Percentiles rank a stretch among this genome's conserved stretches.
These are phyloP conservation scores for Bacillus rossius DNA, from an alignment of 1,140 invertebrate species.

Conservation along the genomic window DNA sequence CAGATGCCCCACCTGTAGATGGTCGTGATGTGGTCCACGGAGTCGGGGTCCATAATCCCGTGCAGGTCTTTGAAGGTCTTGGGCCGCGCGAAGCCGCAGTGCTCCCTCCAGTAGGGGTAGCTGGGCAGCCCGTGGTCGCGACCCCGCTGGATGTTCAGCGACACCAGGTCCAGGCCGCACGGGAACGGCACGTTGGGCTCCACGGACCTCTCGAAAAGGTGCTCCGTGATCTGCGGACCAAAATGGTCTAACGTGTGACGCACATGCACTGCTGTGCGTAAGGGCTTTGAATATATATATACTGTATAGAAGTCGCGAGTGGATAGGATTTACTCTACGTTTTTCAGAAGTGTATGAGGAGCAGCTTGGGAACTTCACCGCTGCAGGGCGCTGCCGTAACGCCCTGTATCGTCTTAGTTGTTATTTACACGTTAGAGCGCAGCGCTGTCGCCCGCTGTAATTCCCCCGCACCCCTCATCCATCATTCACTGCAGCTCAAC, in stretches of 20 bases:
- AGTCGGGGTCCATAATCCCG: slow-evolving; percentile 52
- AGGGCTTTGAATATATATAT: not conserved
- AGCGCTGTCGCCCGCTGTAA: no score
- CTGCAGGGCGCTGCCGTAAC: no score
- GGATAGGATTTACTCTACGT: no score
- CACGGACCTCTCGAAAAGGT: slow-evolving; percentile 61
- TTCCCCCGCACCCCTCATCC: no score
- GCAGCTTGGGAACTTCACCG: no score
- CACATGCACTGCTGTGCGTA: no score
- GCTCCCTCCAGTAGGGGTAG: slow-evolving; percentile 69
- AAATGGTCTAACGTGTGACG: no score
- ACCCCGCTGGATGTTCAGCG: slow-evolving; percentile 81
- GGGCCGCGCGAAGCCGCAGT: slow-evolving; percentile 63
- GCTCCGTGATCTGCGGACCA: slow-evolving; percentile 60
- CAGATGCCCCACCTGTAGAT: slow-evolving; percentile 53
- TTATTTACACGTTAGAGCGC: no score
- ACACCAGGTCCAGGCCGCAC: slow-evolving; percentile 77
- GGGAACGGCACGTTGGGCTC: slow-evolving; percentile 27
- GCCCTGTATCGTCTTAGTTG: no score
- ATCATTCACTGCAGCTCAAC: no score
- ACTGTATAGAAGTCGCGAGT: no score
- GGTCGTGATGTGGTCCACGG: slow-evolving; percentile 52
- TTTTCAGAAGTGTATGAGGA: no score
- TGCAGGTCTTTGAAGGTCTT: slow-evolving; percentile 69
- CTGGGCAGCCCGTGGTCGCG: slow-evolving; percentile 82